A percentile compares a stretch with the other conserved stretches of the same genome.
Evolutionary conservation across 2,797 vertebrate genomes (phyloP).

Genomic region (Sparus aurata): DNA sequence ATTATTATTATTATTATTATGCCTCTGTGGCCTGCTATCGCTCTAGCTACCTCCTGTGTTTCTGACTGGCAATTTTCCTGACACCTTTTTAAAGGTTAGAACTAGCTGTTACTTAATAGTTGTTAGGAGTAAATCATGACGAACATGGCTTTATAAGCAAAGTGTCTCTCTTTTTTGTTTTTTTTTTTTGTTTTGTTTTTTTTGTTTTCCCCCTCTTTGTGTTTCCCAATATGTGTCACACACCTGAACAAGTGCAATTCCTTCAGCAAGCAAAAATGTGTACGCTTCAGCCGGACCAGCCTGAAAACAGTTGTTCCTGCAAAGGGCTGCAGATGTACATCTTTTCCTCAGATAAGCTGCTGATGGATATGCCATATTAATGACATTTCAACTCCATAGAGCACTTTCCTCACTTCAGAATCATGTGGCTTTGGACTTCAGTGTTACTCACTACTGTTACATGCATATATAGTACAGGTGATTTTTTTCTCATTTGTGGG

Average conservation of each 20-base stretch:
- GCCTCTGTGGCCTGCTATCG: conserved; percentile 66
- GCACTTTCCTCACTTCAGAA: conserved; percentile 45
- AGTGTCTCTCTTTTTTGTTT: conserved; percentile 34
- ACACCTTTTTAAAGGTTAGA: conserved; percentile 44
- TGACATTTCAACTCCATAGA: conserved; percentile 36
- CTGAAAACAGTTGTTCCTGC: conserved; percentile 11
- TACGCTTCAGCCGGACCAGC: conserved; percentile 5
- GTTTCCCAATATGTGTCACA: conserved; percentile 30
- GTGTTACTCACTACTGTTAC: conserved; percentile 57
- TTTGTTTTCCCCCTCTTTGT: not conserved
- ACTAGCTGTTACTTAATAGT: conserved; percentile 48
- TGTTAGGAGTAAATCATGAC: conserved; percentile 47
- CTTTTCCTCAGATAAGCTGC: conserved; percentile 44
- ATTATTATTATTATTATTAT: conserved; percentile 5
- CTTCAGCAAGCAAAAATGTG: conserved; percentile 38
- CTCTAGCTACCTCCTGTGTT: conserved; percentile 73
- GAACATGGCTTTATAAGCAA: conserved; percentile 47
- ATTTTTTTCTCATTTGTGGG: conserved; percentile 30
- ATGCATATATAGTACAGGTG: conserved; percentile 20
- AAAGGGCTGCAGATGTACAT: conserved; percentile 48
- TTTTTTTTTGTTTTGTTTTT: conserved; percentile 36
- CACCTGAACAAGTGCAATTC: conserved; percentile 52
- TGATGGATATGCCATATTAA: conserved; percentile 57
- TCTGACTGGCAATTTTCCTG: conserved; percentile 47
- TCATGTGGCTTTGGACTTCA: conserved; percentile 29